Conservation (phyloP, 2,888 invertebrate genomes). For the Pecten maximus region DNA sequence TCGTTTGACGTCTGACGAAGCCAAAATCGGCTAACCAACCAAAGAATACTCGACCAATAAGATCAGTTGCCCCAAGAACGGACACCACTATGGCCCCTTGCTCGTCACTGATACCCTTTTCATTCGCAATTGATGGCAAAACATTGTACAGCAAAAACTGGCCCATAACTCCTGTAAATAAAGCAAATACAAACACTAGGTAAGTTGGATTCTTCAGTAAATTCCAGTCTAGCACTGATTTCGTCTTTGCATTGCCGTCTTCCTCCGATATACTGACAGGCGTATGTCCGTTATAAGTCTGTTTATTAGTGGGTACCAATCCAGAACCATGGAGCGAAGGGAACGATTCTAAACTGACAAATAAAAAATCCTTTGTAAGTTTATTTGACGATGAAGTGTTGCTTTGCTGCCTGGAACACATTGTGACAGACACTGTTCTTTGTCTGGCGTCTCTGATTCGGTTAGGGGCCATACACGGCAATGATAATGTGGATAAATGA, state of each 20-base stretch:
- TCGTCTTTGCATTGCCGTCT: not conserved
- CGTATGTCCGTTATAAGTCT: not conserved
- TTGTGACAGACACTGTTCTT: too few species aligned
- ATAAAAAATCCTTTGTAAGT: too few species aligned
- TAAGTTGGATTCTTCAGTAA: constrained; percentile 31
- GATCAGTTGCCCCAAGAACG: constrained; percentile 39
- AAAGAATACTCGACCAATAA: constrained; percentile 35
- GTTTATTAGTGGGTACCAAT: too few species aligned
- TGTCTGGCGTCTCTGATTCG: not conserved
- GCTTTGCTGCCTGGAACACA: too few species aligned
- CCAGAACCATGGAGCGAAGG: too few species aligned
- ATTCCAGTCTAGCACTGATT: not conserved
- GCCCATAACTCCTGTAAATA: constrained; percentile 37
- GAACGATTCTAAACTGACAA: too few species aligned
- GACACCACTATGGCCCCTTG: constrained; percentile 44
- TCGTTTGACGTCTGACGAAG: not conserved
- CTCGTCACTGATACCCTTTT: constrained; percentile 36
- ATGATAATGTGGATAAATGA: not conserved
- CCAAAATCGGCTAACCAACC: constrained; percentile 31
- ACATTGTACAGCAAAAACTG: constrained; percentile 40
- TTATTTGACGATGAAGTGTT: too few species aligned
- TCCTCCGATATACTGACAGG: not conserved
- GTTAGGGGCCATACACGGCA: not conserved
- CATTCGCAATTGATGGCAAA: constrained; percentile 37
- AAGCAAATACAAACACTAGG: not conserved